Evolutionary conservation across 2,888 invertebrate genomes (phyloP).

Genomic region (Urechis unicinctus): DNA sequence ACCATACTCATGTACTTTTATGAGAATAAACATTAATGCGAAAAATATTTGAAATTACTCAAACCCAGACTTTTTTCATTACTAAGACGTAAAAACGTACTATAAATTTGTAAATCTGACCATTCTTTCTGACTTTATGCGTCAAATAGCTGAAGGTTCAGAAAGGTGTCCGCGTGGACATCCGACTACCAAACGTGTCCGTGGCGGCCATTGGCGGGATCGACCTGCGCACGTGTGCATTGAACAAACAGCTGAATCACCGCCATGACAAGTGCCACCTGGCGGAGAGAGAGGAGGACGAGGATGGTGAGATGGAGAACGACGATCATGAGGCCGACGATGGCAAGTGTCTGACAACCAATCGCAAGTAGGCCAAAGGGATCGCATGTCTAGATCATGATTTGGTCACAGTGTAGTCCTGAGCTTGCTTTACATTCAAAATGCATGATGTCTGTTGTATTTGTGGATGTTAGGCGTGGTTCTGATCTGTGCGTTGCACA

Average conservation of each 20-base stretch:
- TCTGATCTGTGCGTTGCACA: too few relatives aligned
- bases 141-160: not conserved
- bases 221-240: conserved; percentile 1
- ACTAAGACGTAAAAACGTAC: conserved; percentile 6
- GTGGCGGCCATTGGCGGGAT: conserved; percentile 7
- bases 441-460: too few relatives aligned
- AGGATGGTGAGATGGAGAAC: conserved; percentile 50
- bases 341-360: too few relatives aligned
- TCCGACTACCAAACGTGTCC: conserved; percentile 12
- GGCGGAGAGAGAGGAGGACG: not conserved
- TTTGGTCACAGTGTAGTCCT: too few relatives aligned
- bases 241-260: not conserved
- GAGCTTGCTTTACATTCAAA: too few relatives aligned
- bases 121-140: too few relatives aligned
- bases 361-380: too few relatives aligned
- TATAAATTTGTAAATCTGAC: not conserved
- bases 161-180: conserved; percentile 7
- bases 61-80: not conserved
- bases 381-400: too few relatives aligned
- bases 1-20: too few relatives aligned
- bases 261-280: not conserved
- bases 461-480: too few relatives aligned
- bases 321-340: not conserved
- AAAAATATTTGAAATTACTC: not conserved
- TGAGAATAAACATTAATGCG: too few relatives aligned